Evolutionary conservation across 2,113 vertebrate genomes (phyloP).

Genomic region (Garra rufa): DNA sequence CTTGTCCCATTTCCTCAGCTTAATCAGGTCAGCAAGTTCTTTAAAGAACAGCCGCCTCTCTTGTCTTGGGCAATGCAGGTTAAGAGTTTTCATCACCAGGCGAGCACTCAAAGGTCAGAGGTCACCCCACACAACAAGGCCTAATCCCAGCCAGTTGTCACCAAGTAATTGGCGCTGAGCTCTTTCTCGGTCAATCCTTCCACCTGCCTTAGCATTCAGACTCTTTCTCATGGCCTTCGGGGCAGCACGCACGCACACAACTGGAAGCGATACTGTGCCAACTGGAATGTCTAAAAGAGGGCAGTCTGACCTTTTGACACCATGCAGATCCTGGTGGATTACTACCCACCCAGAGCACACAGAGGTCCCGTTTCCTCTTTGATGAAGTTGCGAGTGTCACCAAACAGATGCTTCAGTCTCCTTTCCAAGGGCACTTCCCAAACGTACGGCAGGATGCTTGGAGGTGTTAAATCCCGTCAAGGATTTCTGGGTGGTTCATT

Average conservation of each 20-base stretch:
- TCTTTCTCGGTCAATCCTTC: slow-evolving; percentile 15
- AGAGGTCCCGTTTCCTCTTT: slow-evolving; percentile 18
- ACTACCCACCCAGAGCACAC: not conserved
- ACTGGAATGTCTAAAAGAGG: slow-evolving; percentile 27
- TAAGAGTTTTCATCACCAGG: slow-evolving; percentile 54
- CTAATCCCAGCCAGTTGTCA: slow-evolving; percentile 67
- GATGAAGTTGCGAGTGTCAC: slow-evolving; percentile 37
- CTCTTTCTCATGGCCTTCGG: slow-evolving; percentile 19
- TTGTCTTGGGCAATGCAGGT: slow-evolving; percentile 42
- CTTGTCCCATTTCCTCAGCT: slow-evolving; percentile 40
- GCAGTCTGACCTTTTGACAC: slow-evolving; percentile 42
- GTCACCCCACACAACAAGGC: slow-evolving; percentile 61
- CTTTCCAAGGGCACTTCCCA: slow-evolving; percentile 14
- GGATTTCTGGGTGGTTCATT: slow-evolving; percentile 46
- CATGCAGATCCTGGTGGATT: slow-evolving; percentile 14
- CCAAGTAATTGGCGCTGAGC: slow-evolving; percentile 63
- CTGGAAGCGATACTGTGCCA: slow-evolving; percentile 27
- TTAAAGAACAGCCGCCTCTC: slow-evolving; percentile 31
- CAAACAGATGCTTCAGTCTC: slow-evolving; percentile 23
- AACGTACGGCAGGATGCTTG: not conserved
- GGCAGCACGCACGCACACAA: not conserved
- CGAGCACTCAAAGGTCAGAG: slow-evolving; percentile 62
- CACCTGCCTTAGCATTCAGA: not conserved
- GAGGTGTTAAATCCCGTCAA: slow-evolving; percentile 24
- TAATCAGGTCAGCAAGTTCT: not conserved